Base-by-base conservation (phyloP, 2,113 vertebrate species). In the Burhinus oedicnemus region DNA sequence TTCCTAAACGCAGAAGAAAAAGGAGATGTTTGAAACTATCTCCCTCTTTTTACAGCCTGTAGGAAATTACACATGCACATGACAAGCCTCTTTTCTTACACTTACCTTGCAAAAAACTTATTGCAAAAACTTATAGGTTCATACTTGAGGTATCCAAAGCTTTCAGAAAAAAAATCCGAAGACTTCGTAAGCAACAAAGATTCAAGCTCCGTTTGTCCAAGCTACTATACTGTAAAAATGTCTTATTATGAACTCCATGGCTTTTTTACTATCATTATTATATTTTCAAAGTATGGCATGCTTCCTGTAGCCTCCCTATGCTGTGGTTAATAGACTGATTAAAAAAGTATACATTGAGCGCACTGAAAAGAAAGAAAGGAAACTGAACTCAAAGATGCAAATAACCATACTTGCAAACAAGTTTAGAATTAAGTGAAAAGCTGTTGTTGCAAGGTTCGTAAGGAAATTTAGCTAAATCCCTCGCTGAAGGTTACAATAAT, bases 31-130 rank as follows among this genome's bases (percentile, higher is more conserved):
- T 74, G 66, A 87, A 92, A 90, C 23, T 27, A 75, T 49, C 42
- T 62, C 45, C 52, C 15, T 0, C 0, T n/a, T 96, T 88, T 64
- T 70, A 69, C 12, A 89, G 34, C 9, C 49, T 49, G 10, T 13
- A 81, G 36, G 21, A 87, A 89, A 89, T 51, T 3, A 75, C 9
- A 66, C 45, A 75, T 34, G 51, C 32, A 79, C 4, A 36, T 2
- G 17, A 81, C 51, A 83, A 89, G 38, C 13, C 29, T 82, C 61
- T 70, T 83, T 58, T 72, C n/a, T 74, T 54, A 75, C 54, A 95
- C 74, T 92, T 87, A 92, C 86, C 86, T 89, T 88, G 65, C 34
- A 90, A 90, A 90, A 76, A 82, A n/a, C 36, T 52, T 83, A 65
- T 2, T 82, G 62, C 22, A 83, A 84, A 94, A 93, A 40, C 13